Evolutionary conservation across 2,113 vertebrate species (phyloP), one percentile per base, ranked within the genome.

Genomic region (Thoracochromis brauschi): DNA sequence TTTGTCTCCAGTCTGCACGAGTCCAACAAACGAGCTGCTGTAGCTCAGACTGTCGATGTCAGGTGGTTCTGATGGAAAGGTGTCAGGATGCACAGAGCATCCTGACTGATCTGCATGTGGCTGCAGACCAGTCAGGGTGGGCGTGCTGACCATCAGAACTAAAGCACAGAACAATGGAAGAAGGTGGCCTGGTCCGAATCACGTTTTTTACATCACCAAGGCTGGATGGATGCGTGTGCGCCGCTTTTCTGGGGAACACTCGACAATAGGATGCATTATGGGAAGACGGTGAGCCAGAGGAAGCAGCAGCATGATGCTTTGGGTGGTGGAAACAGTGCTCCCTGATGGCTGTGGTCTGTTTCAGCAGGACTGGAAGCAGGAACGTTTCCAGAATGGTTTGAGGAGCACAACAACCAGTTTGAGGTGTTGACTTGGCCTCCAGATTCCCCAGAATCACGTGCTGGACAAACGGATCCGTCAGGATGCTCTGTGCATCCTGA

Each of bases 401-500:
- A 65, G 31, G 31, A 65, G 17, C 17, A 38, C 17, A 65, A n/a
- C 33, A 38, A 38, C 10, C 31, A 65, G 60, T 38, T 65, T 38
- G 33, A 65, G 10, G 60, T 21, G 33, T 13, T n/a, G 31, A 21
- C 33, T 65, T 38, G 60, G 19, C 60, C 60, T 13, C 19, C 60
- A 38, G 33, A 65, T 65, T 38, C 10, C 57, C 1, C 31, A 5
- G 60, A 31, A 60, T 4, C 5, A 60, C 7, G 0, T 38, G 10
- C 33, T 38, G 60, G 60, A 65, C 31, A 13, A 13, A 38, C 33
- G 1, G 60, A 54, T 54, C n/a, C 51, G 10, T 54, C 10, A 0
- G n/a, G n/a, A 54, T 54, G 51, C 6, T 12, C n/a, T 4, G 51
- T 21, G 51, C 2, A 0, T 21, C 49, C 49, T 53, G 0, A 55